phyloP scores from a whole-genome alignment of 2,113 vertebrate species.

The Aepyceros melampus region DNA sequence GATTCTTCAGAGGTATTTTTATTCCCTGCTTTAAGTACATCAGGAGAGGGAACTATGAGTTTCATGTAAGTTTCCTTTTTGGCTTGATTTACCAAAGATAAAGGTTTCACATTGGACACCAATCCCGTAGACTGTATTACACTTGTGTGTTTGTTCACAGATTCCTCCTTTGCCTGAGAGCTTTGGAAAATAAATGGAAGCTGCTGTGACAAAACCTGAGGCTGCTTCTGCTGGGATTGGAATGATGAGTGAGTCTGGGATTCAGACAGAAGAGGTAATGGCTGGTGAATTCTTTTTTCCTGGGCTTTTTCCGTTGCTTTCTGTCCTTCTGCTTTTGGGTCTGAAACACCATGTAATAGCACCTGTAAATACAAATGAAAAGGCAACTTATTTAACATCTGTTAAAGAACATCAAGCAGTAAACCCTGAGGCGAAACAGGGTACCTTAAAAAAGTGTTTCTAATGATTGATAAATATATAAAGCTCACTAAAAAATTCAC shows the following conservation, averaged over 20 bases:
- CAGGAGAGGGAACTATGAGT: constrained; percentile 82
- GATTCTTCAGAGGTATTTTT: constrained; percentile 87
- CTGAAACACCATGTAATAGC: constrained; percentile 84
- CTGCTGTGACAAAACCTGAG: constrained; percentile 87
- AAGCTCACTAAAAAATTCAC: not conserved
- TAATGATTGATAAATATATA: not conserved
- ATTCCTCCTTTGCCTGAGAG: constrained; percentile 87
- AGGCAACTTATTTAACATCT: not conserved
- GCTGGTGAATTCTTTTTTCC: constrained; percentile 86
- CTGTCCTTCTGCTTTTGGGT: constrained; percentile 85
- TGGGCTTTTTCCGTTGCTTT: constrained; percentile 80
- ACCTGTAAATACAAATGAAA: constrained; percentile 82
- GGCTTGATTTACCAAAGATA: constrained; percentile 89
- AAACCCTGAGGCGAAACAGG: not conserved
- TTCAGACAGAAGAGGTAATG: constrained; percentile 86
- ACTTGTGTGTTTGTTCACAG: constrained; percentile 92
- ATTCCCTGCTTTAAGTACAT: constrained; percentile 85
- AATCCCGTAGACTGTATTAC: constrained; percentile 94
- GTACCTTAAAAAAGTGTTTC: not conserved
- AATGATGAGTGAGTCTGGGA: constrained; percentile 85
- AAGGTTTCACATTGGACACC: constrained; percentile 86
- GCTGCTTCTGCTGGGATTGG: constrained; percentile 86
- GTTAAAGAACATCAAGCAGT: not conserved
- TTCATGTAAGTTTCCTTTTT: constrained; percentile 89
- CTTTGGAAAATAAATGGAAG: constrained; percentile 88